Percentiles rank a stretch among this genome's conserved stretches.
Conservation (phyloP, 2,797 vertebrate genomes). For the Balearica regulorum region DNA sequence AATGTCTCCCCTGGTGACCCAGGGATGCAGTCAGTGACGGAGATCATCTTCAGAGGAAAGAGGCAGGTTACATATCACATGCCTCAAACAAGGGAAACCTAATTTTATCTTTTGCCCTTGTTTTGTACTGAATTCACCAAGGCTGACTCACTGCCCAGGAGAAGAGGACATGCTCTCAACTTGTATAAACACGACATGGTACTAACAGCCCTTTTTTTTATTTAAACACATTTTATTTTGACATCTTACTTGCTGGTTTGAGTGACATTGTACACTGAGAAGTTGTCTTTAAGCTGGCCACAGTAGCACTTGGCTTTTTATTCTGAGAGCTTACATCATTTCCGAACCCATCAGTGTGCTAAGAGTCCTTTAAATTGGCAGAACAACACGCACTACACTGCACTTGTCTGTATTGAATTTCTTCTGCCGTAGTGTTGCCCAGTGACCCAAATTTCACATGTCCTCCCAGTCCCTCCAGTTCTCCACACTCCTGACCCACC, state of each 20-base stretch:
- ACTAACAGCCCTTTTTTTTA: neutral
- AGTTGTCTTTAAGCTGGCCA: constrained; percentile 45
- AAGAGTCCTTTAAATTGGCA: constrained; percentile 56
- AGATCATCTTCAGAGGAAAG: neutral
- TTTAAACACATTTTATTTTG: neutral
- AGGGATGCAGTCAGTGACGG: neutral
- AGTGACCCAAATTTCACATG: constrained; percentile 15
- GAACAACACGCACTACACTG: constrained; percentile 14
- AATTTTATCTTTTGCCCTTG: neutral
- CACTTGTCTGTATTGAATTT: constrained; percentile 40
- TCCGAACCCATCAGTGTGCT: constrained; percentile 34
- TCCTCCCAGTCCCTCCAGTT: neutral
- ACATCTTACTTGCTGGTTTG: constrained; percentile 32
- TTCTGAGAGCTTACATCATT: constrained; percentile 58
- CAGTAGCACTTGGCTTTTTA: constrained; percentile 47
- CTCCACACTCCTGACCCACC: neutral
- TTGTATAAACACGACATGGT: neutral
- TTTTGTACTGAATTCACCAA: neutral
- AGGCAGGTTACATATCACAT: neutral
- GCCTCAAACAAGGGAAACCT: neutral
- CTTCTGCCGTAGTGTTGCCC: neutral
- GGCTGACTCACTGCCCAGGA: neutral
- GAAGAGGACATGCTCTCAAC: neutral
- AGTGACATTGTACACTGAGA: constrained; percentile 24
- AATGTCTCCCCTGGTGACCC: neutral